These are phyloP conservation scores for Ahaetulla prasina DNA, from an alignment of 2,113 vertebrate genomes.

Conservation along the genomic window DNA sequence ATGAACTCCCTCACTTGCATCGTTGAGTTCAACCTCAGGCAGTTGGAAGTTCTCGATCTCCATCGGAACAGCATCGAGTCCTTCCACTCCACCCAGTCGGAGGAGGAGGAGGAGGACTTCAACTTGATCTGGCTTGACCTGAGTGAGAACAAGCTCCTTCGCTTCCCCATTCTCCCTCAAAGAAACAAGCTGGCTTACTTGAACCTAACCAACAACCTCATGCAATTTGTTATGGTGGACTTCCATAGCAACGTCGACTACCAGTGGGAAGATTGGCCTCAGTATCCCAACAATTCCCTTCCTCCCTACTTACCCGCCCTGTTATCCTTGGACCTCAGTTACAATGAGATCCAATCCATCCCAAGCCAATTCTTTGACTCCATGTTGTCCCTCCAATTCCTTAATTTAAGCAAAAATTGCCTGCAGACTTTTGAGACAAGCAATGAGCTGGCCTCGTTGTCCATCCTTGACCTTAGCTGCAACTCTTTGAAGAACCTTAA, in stretches of 20 bases:
- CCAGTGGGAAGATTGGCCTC: conserved; percentile 45
- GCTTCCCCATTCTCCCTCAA: conserved; percentile 79
- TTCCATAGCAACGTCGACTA: conserved; percentile 47
- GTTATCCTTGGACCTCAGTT: conserved; percentile 85
- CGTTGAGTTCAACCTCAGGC: conserved; percentile 83
- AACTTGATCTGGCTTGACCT: conserved; percentile 79
- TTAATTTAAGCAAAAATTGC: conserved; percentile 92
- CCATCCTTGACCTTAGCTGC: conserved; percentile 79
- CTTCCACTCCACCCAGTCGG: conserved; percentile 71
- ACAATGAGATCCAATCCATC: conserved; percentile 82
- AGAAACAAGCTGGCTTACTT: conserved; percentile 76
- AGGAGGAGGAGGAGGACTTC: conserved; percentile 51
- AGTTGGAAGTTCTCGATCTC: conserved; percentile 81
- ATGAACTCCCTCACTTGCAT: conserved; percentile 94
- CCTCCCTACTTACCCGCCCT: conserved; percentile 64
- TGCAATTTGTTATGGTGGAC: conserved; percentile 65
- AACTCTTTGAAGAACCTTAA: conserved; percentile 77
- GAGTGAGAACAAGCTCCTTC: conserved; percentile 84
- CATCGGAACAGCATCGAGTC: conserved; percentile 89
- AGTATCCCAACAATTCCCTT: conserved; percentile 42
- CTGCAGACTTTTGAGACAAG: conserved; percentile 69
- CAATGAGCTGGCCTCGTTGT: conserved; percentile 61
- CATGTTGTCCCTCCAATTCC: conserved; percentile 74
- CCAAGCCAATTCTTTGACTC: conserved; percentile 74
- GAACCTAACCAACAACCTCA: conserved; percentile 84